Base-by-base conservation (phyloP, 2,113 vertebrate species). In the Zosterops japonicus region DNA sequence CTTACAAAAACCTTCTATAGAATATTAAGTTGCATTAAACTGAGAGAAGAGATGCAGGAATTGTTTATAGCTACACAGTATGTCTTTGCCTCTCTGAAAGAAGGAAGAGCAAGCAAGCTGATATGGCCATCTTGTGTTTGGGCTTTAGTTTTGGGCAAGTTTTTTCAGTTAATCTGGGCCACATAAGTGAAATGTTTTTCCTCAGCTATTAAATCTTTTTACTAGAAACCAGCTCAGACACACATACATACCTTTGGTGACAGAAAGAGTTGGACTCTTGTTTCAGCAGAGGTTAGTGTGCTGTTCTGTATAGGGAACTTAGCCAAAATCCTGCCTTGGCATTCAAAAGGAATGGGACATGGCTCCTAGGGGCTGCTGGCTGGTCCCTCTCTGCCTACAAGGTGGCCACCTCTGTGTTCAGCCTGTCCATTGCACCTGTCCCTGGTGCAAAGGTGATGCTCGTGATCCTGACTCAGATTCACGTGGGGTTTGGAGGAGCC, bases 11-110 rank as follows among this genome's bases (percentile, higher is more conserved):
- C 89, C 36, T 74, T 93, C 56, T 93, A 4, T 76, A 63, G 65
- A 65, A 65, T 92, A 89, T 82, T 79, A 72, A 81, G 9, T 90
- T 95, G 64, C 76, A 60, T 36, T 77, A 71, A 74, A 70, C 46
- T 87, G 83, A 64, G 64, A 76, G 63, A 65, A 83, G 75, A 72
- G 64, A 74, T 75, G 68, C 71, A 81, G 72, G 36, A 96, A 67
- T 75, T 61, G 52, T 60, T 92, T 81, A 33, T 70, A 76, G 36
- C 50, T 76, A 27, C 28, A 29, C 74, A 56, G n/a, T 60, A 19
- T 68, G 36, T 25, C n/a, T 86, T 92, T 90, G n/a, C 21, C 23
- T 90, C 29, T 65, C 21, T 49, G 60, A 61, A 89, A 89, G 44
- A 47, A 57, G 31, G 53, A 52, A 80, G 57, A 80, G 31, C 52